A percentile compares a stretch with the other conserved stretches of the same genome.
phyloP scores from a whole-genome alignment of 2,113 vertebrate genomes.

The Manacus vitellinus region DNA sequence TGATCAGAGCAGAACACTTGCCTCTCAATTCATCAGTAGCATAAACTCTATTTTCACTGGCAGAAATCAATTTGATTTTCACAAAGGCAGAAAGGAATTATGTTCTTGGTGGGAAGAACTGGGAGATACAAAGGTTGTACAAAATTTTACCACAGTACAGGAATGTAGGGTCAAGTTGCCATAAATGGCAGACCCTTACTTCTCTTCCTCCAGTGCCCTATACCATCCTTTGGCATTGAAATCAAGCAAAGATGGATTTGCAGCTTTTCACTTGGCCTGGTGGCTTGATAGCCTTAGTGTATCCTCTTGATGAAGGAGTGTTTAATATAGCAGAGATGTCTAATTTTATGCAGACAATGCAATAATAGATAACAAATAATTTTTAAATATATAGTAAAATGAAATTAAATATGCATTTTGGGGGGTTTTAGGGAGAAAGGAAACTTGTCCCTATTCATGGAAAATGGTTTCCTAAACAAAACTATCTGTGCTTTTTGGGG shows the following conservation, averaged over 20 bases:
- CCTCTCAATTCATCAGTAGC: background rate
- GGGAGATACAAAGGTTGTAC: background rate
- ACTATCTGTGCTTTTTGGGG: background rate
- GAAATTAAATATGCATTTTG: background rate
- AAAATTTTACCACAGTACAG: background rate
- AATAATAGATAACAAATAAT: background rate
- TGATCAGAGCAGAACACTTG: background rate
- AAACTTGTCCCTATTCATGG: background rate
- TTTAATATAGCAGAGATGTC: background rate
- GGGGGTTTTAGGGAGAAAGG: background rate
- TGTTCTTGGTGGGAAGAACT: background rate
- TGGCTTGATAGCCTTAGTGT: background rate
- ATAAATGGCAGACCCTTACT: background rate
- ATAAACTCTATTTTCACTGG: background rate
- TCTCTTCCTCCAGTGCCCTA: background rate
- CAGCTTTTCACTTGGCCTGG: background rate
- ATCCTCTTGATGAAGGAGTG: background rate
- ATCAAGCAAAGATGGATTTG: background rate
- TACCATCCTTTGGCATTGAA: background rate
- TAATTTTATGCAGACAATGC: background rate
- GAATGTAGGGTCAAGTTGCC: background rate
- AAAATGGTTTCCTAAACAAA: background rate
- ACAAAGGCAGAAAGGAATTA: background rate
- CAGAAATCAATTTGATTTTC: conserved; percentile 24
- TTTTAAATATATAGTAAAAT: background rate